These are phyloP conservation scores for Alces alces DNA, from an alignment of 2,113 vertebrate species.

Conservation along the genomic window DNA sequence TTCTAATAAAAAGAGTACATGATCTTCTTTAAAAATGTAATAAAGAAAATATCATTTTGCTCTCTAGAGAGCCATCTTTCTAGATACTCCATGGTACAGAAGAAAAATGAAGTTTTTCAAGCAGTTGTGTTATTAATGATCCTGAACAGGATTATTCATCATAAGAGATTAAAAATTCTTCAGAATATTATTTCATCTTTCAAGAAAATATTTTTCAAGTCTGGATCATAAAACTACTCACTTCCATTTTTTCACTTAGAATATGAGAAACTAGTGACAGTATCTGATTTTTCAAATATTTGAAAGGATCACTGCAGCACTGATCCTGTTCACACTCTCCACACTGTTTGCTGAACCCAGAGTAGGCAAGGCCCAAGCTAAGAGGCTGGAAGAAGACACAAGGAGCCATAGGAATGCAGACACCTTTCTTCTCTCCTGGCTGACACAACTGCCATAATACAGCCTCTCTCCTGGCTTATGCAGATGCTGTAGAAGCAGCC, in stretches of 20 bases:
- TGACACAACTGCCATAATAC: background rate
- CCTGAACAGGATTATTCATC: slow-evolving; percentile 9
- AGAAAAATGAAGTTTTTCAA: slow-evolving; percentile 28
- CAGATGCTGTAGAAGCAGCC: background rate
- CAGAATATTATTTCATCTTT: background rate
- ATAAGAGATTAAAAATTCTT: slow-evolving; percentile 12
- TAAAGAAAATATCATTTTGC: slow-evolving; percentile 36
- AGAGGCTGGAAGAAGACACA: background rate
- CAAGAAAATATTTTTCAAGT: background rate
- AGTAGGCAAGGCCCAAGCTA: background rate
- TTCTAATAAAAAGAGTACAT: slow-evolving; percentile 15
- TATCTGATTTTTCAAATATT: background rate
- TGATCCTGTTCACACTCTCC: background rate
- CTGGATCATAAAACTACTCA: background rate
- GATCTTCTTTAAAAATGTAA: slow-evolving; percentile 3
- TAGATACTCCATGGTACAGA: background rate
- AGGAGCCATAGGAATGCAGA: background rate
- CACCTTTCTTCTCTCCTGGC: background rate
- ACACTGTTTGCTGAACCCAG: background rate
- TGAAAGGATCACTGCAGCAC: background rate
- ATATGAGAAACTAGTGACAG: background rate
- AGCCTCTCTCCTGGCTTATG: background rate
- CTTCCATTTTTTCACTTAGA: background rate
- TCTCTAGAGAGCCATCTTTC: background rate
- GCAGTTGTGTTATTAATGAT: slow-evolving; percentile 7